Evolutionary conservation across 2,888 invertebrate genomes (phyloP), one percentile per base, ranked within the genome.

Genomic region (Crematogaster levior): DNA sequence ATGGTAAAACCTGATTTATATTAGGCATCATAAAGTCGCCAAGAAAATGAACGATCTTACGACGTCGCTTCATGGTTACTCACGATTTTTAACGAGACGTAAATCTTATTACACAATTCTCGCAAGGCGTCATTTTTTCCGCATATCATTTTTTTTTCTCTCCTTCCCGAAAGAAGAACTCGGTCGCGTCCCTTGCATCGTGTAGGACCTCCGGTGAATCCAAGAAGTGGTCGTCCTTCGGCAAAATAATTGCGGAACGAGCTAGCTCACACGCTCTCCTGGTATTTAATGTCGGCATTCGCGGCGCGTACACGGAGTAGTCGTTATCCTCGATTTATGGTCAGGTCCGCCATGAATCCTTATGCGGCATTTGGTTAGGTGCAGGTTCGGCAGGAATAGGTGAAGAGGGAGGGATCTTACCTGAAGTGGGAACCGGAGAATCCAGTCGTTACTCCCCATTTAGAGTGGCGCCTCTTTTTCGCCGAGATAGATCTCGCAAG

Each of bases 301-400:
- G 83, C 85, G 66, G 85, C 89, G 91, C 90, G 89, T 89, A 89
- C 88, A 84, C 84, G 82, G 88, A 81, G 86, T 88, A 89, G 90
- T 92, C 92, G 92, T 92, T 92, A 92, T 92, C 88, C 89, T 91
- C 91, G 92, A 92, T 92, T 92, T 92, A 92, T 90, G 90, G 88
- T 72, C 85, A 84, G 84, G 83, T 88, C 88, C 87, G 92, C 88
- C 90, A 91, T 90, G 92, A 92, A 92, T 92, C 92, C 92, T 92
- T 91, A 91, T 91, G 91, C 85, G 89, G 88, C 68, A 80, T 82
- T 85, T 73, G 81, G 85, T 85, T 86, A 83, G 89, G 21, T 82
- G 75, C 75, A 80, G 84, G 73, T 83, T 48, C 74, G 75, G 63
- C 61, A 85, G 81, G 74, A 30, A 72, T 53, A 37, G 70, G 48